These are phyloP conservation scores for Drosophila saltans DNA, from an alignment of 1,140 invertebrate genomes.

Conservation along the genomic window DNA sequence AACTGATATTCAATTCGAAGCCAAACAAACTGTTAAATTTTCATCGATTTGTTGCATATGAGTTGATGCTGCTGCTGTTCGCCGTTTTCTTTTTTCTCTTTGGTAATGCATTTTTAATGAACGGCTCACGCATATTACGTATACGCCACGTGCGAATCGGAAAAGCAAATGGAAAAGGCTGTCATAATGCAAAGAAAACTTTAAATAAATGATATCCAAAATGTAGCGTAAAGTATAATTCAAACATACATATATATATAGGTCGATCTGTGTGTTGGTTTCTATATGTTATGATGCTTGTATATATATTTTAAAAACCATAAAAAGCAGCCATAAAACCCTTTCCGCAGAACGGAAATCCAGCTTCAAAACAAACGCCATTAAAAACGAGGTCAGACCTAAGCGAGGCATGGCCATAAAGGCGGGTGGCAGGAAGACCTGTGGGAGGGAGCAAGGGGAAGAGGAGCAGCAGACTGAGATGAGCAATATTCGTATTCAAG, in stretches of 20 bases:
- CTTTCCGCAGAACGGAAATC: conserved; percentile 79
- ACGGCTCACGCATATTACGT: conserved; percentile 57
- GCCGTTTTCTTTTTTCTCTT: conserved; percentile 4
- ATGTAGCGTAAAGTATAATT: conserved; percentile 24
- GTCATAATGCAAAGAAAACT: conserved; percentile 70
- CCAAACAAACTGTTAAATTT: neutral
- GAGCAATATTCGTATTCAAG: conserved; percentile 61
- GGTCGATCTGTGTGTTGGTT: neutral
- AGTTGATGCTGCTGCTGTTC: conserved; percentile 12
- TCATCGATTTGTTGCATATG: conserved; percentile 10
- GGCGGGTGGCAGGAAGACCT: neutral
- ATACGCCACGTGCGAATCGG: conserved; percentile 63
- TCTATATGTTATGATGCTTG: conserved; percentile 32
- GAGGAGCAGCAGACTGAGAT: neutral
- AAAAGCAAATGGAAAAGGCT: conserved; percentile 52
- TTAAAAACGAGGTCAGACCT: conserved; percentile 78
- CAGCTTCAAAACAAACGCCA: conserved; percentile 81
- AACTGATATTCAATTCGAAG: neutral
- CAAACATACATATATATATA: conserved; percentile 26
- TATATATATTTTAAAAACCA: conserved; percentile 51
- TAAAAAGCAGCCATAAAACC: conserved; percentile 80
- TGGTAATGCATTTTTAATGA: conserved; percentile 64
- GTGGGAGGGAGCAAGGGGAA: neutral
- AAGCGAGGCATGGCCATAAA: conserved; percentile 41
- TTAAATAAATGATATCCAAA: conserved; percentile 74